A percentile compares a stretch with the other conserved stretches of the same genome.
phyloP scores from a whole-genome alignment of 2,888 invertebrate species.

The Coronaproctus castanopsis region DNA sequence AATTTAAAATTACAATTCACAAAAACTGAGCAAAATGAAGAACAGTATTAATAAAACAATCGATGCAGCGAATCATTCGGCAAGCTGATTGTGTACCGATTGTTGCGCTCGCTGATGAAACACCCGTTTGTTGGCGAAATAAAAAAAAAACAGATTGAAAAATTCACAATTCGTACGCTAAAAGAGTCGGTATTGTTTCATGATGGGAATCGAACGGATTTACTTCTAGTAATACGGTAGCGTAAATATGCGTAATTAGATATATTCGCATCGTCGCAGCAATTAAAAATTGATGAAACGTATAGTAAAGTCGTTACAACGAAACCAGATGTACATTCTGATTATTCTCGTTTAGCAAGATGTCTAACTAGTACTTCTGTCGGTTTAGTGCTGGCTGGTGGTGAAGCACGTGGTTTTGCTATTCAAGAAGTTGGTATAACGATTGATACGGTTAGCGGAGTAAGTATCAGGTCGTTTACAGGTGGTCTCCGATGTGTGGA shows the following conservation, averaged over 20 bases:
- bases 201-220: constrained; percentile 61
- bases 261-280: constrained; percentile 89
- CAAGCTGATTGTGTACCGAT: constrained; percentile 97
- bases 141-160: constrained; percentile 75
- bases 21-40: no score
- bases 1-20: no score
- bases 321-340: constrained; percentile 81
- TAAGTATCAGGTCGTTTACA: constrained; percentile 95
- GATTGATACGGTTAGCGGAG: constrained; percentile 97
- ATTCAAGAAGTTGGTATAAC: constrained; percentile 76
- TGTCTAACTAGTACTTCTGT: constrained; percentile 95
- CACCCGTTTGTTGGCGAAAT: constrained; percentile 78
- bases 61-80: constrained; percentile 90
- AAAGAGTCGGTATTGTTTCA: constrained; percentile 90
- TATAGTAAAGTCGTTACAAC: constrained; percentile 73
- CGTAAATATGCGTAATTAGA: constrained; percentile 89
- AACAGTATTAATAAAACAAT: no score
- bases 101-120: constrained; percentile 75
- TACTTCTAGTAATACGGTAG: constrained; percentile 73
- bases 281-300: constrained; percentile 64
- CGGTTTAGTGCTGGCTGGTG: constrained; percentile 94
- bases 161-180: constrained; percentile 84
- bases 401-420: constrained; percentile 91
- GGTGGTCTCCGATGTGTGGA: constrained; percentile 95
- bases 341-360: constrained; percentile 88